Percentiles rank a stretch among this genome's conserved stretches.
Conservation (phyloP, 2,888 invertebrate species). For the Patella caerulea region DNA sequence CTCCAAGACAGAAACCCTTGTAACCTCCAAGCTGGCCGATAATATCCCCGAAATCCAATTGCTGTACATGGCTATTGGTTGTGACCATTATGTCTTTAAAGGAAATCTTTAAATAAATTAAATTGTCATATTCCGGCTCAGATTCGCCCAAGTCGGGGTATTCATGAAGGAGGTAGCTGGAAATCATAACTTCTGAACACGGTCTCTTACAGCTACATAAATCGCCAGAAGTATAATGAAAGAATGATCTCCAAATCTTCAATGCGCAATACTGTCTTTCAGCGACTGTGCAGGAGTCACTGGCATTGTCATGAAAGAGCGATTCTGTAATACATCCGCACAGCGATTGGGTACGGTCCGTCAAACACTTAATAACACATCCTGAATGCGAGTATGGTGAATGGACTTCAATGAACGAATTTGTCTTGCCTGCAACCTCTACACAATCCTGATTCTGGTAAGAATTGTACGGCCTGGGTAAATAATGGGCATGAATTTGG, state of each 20-base stretch:
- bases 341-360: not conserved
- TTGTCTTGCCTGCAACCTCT: not conserved
- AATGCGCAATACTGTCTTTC: not conserved
- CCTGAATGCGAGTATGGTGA: not conserved
- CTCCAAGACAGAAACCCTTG: not conserved
- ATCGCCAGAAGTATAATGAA: not conserved
- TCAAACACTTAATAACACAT: not conserved
- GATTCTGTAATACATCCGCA: not conserved
- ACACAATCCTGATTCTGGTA: not conserved
- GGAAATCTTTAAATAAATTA: not conserved
- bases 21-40: not conserved
- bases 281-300: not conserved
- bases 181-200: not conserved
- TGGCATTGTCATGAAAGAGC: not conserved
- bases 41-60: not conserved
- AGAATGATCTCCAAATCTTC: not conserved
- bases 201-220: not conserved
- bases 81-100: not conserved
- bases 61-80: not conserved
- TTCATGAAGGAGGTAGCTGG: not conserved
- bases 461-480: not conserved
- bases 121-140: not conserved
- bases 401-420: not conserved
- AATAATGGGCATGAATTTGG: not conserved
- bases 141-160: not conserved